Percentiles rank a stretch among this genome's conserved stretches.
phyloP scores from a whole-genome alignment of 2,888 invertebrate species.

The Antitype chi region DNA sequence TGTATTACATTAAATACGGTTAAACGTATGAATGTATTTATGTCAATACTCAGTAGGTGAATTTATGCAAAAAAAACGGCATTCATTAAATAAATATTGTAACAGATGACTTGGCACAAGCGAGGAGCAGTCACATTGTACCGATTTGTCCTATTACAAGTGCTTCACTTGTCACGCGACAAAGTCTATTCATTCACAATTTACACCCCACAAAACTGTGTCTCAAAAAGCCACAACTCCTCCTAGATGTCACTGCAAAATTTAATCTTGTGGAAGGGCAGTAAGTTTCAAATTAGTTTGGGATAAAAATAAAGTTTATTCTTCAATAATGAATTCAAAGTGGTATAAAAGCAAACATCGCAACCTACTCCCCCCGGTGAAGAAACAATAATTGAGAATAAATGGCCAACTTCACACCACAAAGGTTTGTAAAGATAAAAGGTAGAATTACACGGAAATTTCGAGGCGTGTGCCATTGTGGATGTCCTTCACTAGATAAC shows the following conservation, averaged over 20 bases:
- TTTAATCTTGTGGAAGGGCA: background rate
- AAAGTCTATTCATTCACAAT: conserved; percentile 86
- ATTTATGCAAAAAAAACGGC: conserved; percentile 34
- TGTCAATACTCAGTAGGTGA: background rate
- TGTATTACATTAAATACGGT: background rate
- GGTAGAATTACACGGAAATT: conserved; percentile 89
- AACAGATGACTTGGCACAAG: conserved; percentile 65
- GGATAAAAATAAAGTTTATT: conserved; percentile 23
- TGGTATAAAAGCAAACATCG: conserved; percentile 85
- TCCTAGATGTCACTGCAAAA: conserved; percentile 13
- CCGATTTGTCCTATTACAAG: conserved; percentile 72
- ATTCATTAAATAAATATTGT: conserved; percentile 52
- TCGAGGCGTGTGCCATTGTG: conserved; percentile 86
- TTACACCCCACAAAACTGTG: conserved; percentile 69
- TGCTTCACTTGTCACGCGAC: conserved; percentile 85
- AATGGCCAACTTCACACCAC: conserved; percentile 87
- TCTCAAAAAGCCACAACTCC: conserved; percentile 40
- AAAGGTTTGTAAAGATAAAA: conserved; percentile 86
- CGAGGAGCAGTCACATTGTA: conserved; percentile 61
- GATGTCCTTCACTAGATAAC: conserved; percentile 84
- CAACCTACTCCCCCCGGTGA: conserved; percentile 77
- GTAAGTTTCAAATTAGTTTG: conserved; percentile 49
- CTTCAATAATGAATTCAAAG: conserved; percentile 69
- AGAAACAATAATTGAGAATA: conserved; percentile 87
- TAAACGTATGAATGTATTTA: conserved; percentile 23